Conservation (phyloP, 2,113 vertebrate species). For the Kryptolebias marmoratus region DNA sequence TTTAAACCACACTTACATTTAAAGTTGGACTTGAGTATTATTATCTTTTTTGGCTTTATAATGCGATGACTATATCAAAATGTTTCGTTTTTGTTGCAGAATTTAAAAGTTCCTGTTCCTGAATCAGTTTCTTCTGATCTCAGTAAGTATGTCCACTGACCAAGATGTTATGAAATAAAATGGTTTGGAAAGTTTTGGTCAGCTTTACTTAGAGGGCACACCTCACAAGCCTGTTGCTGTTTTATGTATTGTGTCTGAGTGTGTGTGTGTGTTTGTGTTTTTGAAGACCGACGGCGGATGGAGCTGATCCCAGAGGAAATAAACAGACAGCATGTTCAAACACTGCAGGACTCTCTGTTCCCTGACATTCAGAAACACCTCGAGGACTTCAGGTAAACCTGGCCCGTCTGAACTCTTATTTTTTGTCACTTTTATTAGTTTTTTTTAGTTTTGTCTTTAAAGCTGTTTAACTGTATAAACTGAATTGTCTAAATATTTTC, state of each 20-base stretch:
- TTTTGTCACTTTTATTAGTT: background rate
- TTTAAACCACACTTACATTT: too few species aligned
- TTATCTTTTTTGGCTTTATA: background rate
- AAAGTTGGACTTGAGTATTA: background rate
- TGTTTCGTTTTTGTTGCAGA: constrained; percentile 73
- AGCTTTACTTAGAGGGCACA: constrained; percentile 19
- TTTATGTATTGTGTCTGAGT: constrained; percentile 12
- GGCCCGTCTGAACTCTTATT: background rate
- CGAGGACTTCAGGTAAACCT: constrained; percentile 92
- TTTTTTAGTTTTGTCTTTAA: background rate
- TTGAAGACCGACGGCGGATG: constrained; percentile 88
- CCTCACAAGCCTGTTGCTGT: constrained; percentile 4
- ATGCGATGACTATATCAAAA: background rate
- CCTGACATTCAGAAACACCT: constrained; percentile 92
- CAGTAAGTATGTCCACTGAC: constrained; percentile 77
- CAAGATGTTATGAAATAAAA: background rate
- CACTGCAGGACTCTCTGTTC: constrained; percentile 90
- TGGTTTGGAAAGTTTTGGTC: constrained; percentile 44
- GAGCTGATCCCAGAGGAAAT: constrained; percentile 94
- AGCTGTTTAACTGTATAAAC: background rate
- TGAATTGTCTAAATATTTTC: too few species aligned
- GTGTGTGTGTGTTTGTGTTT: constrained; percentile 1
- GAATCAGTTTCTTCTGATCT: constrained; percentile 92
- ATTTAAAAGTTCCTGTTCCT: constrained; percentile 92
- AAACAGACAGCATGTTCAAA: constrained; percentile 91